Percentiles rank a stretch among this genome's conserved stretches.
Evolutionary conservation across 2,888 invertebrate genomes (phyloP).

Genomic region (Spodoptera picta): DNA sequence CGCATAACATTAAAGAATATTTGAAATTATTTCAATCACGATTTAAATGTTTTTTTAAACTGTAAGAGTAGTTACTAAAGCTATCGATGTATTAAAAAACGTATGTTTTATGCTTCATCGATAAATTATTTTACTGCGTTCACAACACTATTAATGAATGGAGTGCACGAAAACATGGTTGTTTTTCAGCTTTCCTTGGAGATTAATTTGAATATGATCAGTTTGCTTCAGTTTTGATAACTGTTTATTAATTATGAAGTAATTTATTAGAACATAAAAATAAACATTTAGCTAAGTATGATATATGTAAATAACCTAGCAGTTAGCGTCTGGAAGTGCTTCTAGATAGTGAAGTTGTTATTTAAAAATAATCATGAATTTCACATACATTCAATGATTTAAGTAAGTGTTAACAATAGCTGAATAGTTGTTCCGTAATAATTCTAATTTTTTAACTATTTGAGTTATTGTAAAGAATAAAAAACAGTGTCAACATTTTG

Average conservation of each 20-base stretch:
- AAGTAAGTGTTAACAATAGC: constrained; percentile 75
- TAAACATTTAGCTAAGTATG: constrained; percentile 64
- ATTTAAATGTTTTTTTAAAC: no score
- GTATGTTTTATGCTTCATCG: background rate
- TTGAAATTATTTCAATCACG: no score
- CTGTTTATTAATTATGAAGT: constrained; percentile 63
- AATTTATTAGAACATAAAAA: constrained; percentile 60
- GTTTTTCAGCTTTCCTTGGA: constrained; percentile 86
- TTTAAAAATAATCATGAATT: constrained; percentile 78
- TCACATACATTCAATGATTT: constrained; percentile 76
- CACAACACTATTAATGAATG: constrained; percentile 66
- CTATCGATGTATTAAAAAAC: no score
- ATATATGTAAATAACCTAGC: constrained; percentile 80
- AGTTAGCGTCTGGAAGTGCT: constrained; percentile 79
- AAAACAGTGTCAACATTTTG: constrained; percentile 76
- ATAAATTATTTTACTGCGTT: background rate
- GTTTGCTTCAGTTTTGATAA: constrained; percentile 64
- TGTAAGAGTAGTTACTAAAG: no score
- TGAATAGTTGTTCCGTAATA: constrained; percentile 53
- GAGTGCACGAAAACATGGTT: constrained; percentile 85
- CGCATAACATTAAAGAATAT: no score
- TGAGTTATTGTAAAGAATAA: constrained; percentile 42
- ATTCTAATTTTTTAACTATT: constrained; percentile 29
- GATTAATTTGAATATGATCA: constrained; percentile 72
- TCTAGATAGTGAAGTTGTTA: constrained; percentile 76